phyloP scores from a whole-genome alignment of 2,797 vertebrate species.

The Sebastes hubbsi region DNA sequence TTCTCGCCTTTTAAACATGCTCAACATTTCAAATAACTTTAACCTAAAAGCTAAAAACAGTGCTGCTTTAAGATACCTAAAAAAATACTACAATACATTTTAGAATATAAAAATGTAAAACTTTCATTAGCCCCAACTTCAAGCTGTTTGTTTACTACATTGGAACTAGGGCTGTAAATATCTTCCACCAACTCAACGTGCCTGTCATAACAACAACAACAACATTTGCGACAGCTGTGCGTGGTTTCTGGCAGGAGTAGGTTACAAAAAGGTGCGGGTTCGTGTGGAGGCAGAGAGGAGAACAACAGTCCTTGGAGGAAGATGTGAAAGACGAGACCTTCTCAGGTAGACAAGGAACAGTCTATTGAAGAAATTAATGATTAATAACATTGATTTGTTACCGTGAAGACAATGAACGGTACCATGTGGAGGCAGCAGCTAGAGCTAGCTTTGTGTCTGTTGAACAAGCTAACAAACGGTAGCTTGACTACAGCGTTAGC shows the following conservation, averaged over 20 bases:
- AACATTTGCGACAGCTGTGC: slow-evolving; percentile 69
- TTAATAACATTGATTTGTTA: neutral
- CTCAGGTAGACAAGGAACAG: slow-evolving; percentile 42
- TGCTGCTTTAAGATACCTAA: too few relatives aligned
- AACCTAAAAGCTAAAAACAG: too few relatives aligned
- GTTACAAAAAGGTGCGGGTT: slow-evolving; percentile 78
- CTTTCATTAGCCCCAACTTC: too few relatives aligned
- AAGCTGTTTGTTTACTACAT: neutral
- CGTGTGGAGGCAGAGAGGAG: slow-evolving; percentile 23
- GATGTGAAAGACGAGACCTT: slow-evolving; percentile 61
- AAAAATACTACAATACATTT: too few relatives aligned
- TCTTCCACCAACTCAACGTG: neutral
- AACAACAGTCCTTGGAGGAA: slow-evolving; percentile 33
- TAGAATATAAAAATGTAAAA: too few relatives aligned
- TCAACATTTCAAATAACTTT: too few relatives aligned
- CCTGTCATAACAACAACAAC: slow-evolving; percentile 4
- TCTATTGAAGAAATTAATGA: neutral
- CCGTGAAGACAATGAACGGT: neutral
- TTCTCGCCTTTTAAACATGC: too few relatives aligned
- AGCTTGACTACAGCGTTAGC: slow-evolving; percentile 20
- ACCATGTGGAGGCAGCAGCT: neutral
- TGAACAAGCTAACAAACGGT: neutral
- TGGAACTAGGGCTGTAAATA: neutral
- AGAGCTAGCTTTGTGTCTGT: neutral
- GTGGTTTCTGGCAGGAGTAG: slow-evolving; percentile 62